Conservation (phyloP, 1,140 invertebrate species). For the Himalopsyche phryganea region DNA sequence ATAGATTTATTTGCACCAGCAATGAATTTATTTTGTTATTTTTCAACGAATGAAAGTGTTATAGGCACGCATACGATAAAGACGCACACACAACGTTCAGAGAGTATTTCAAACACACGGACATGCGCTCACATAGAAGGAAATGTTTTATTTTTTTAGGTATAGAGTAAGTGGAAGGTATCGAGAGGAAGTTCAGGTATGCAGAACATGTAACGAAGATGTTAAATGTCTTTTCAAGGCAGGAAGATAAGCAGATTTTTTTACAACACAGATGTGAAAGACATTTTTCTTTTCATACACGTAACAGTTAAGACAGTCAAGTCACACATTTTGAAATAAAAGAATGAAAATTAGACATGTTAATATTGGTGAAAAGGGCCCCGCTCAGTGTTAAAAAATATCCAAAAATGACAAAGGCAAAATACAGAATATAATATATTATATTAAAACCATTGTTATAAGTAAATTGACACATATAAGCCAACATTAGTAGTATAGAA, state of each 20-base stretch:
- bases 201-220: background rate
- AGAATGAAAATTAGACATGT: background rate
- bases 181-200: background rate
- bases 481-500: background rate
- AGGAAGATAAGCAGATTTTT: no score
- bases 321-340: slow-evolving; percentile 1
- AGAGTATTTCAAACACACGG: no score
- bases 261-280: background rate
- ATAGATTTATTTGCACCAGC: no score
- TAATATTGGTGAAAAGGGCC: slow-evolving; percentile 12
- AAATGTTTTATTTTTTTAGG: background rate
- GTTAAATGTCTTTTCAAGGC: background rate
- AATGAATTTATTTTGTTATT: no score
- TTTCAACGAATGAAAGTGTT: no score
- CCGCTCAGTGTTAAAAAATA: slow-evolving; percentile 11
- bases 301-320: background rate
- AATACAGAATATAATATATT: slow-evolving; percentile 15
- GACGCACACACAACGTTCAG: no score
- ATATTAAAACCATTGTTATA: no score
- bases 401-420: slow-evolving; percentile 34
- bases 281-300: background rate
- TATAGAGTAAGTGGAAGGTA: background rate
- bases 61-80: no score
- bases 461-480: slow-evolving; percentile 8
- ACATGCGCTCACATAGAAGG: no score